Percentiles rank a stretch among this genome's conserved stretches.
phyloP scores from a whole-genome alignment of 2,888 invertebrate genomes.

The Cremastinae sp. region DNA sequence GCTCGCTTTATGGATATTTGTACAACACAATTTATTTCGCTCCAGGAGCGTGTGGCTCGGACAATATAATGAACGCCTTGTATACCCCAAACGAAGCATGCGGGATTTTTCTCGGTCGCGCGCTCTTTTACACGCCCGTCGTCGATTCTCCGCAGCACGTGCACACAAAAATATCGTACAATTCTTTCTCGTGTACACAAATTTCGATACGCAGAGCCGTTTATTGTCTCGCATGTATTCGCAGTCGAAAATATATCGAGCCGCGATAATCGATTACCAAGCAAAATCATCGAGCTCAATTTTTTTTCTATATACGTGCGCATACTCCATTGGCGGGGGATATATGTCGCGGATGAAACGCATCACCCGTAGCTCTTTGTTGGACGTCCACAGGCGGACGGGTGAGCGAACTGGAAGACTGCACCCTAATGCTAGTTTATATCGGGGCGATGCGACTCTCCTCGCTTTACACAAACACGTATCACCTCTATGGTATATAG shows the following conservation, averaged over 20 bases:
- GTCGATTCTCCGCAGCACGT: conserved; percentile 32
- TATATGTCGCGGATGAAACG: conserved; percentile 54
- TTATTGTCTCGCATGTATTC: conserved; percentile 12
- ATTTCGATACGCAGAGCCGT: conserved; percentile 24
- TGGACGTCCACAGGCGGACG: conserved; percentile 58
- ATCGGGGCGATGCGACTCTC: conserved; percentile 51
- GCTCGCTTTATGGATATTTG: conserved; percentile 61
- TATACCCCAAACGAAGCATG: conserved; percentile 34
- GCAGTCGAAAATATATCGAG: conserved; percentile 63
- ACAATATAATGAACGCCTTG: conserved; percentile 52
- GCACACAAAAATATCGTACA: conserved; percentile 5
- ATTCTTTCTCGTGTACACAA: neutral
- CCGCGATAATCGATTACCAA: conserved; percentile 72
- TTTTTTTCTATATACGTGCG: too few relatives aligned
- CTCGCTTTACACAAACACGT: neutral
- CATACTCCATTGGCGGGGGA: conserved; percentile 1
- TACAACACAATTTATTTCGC: conserved; percentile 64
- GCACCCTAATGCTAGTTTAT: conserved; percentile 61
- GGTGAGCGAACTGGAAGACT: conserved; percentile 63
- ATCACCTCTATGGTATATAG: conserved; percentile 14
- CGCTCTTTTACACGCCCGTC: conserved; percentile 52
- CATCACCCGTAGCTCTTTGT: conserved; percentile 56
- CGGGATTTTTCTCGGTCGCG: conserved; percentile 36
- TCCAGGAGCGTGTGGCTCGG: conserved; percentile 45
- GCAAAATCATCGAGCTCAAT: conserved; percentile 65